Evolutionary conservation across 2,888 invertebrate species (phyloP).

Genomic region (Coleophora flavipennella): DNA sequence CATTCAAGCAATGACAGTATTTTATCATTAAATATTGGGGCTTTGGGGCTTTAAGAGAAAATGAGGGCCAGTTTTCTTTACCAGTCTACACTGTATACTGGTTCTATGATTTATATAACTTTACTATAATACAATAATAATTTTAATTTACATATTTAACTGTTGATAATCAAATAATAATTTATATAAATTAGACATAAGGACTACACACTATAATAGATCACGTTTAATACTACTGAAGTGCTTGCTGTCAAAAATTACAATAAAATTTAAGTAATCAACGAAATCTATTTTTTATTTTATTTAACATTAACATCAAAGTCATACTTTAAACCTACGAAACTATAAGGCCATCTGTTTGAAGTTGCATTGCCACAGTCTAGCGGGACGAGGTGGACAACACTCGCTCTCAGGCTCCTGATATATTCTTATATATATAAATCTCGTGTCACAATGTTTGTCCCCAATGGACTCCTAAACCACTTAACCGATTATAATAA

Average conservation of each 20-base stretch:
- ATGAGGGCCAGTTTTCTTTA: too few relatives aligned
- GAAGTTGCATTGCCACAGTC: too few relatives aligned
- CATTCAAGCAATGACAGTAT: too few relatives aligned
- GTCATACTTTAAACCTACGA: constrained; percentile 57
- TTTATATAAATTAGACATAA: constrained; percentile 64
- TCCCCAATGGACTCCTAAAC: too few relatives aligned
- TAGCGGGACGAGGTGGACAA: too few relatives aligned
- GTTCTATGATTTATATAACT: constrained; percentile 49
- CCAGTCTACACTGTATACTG: constrained; percentile 25
- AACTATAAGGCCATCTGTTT: constrained; percentile 66
- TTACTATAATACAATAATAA: constrained; percentile 49
- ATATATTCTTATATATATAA: too few relatives aligned
- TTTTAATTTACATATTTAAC: constrained; percentile 44
- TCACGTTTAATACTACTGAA: constrained; percentile 72
- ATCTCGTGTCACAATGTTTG: too few relatives aligned
- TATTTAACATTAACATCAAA: constrained; percentile 43
- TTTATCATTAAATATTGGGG: too few relatives aligned
- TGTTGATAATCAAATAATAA: constrained; percentile 50
- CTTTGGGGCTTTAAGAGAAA: too few relatives aligned
- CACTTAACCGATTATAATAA: too few relatives aligned
- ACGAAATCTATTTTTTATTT: constrained; percentile 45
- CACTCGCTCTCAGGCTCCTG: too few relatives aligned
- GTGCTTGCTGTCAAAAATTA: constrained; percentile 64
- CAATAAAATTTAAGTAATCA: constrained; percentile 62
- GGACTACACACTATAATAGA: constrained; percentile 57